Evolutionary conservation across 1,140 invertebrate genomes (phyloP), one percentile per base, ranked within the genome.

Genomic region (Apis cerana): DNA sequence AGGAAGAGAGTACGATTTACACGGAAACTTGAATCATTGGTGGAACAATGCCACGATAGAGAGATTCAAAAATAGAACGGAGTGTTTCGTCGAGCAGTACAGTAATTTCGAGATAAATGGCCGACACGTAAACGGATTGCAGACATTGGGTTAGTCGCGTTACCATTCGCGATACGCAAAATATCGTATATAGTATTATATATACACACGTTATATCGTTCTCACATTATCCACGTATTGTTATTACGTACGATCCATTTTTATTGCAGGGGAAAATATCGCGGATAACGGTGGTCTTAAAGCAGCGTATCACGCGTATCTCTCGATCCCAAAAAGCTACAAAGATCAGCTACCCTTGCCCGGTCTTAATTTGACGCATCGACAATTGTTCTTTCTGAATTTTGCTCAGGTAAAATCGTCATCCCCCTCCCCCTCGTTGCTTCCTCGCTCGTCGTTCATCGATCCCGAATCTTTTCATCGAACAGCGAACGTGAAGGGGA

Each of bases 1-100:
- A 96, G 97, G 97, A 58, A 93, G 97, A 72, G 92, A 94, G 82
- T 94, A 94, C 64, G 94, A 94, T 87, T 86, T 93, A 91, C 94
- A 97, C 86, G 99, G 99, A 0, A 99, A 99, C 93, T 94, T 99
- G 76, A 96, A 99, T 91, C 97, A 98, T 81, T 99, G 99, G 99
- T 99, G 99, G 99, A 98, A 99, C 83, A 97, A 99, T 88, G 96
- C 96, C 15, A 99, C 99, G 0, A 98, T 98, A 76, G 95, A 96
- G 0, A 96, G 95, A 48, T 99, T 99, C 91, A 98, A 99, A 89
- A 95, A 97, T 67, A 95, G 97, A 85, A 97, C 98, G 0, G 95
- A 98, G 88, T 99, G 99, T 91, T 97, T 99, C 76, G 96, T 98
- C 17, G 96, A 98, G 64, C 99, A 99, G 92, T 99, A 99, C 91